Evolutionary conservation across 2,113 vertebrate species (phyloP).

Genomic region (Saccopteryx leptura): DNA sequence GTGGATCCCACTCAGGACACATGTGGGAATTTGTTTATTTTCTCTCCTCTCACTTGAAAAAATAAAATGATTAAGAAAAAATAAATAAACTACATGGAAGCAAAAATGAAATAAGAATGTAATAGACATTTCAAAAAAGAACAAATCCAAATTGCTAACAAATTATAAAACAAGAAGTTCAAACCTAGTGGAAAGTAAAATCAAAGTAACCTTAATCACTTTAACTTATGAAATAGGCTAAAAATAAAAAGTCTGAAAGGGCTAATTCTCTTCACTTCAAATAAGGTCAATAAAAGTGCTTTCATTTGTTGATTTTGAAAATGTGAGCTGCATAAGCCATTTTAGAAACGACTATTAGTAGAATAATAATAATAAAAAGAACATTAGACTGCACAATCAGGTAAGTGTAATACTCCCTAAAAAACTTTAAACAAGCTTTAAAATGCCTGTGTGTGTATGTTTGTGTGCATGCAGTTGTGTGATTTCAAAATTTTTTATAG

Average conservation of each 20-base stretch:
- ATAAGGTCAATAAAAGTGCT: background rate
- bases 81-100: background rate
- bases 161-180: background rate
- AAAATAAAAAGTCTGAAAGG: background rate
- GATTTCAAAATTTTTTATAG: background rate
- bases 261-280: background rate
- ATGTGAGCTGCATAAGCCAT: accelerated
- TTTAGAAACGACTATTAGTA: background rate
- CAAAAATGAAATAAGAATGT: background rate
- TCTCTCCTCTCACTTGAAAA: too few relatives aligned
- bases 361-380: background rate
- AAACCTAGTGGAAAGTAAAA: background rate
- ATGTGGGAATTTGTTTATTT: too few relatives aligned
- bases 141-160: background rate
- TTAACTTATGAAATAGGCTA: background rate
- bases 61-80: too few relatives aligned
- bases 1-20: too few relatives aligned
- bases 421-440: background rate
- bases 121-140: background rate
- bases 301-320: background rate
- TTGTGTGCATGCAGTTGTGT: background rate
- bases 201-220: background rate
- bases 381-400: background rate
- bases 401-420: background rate
- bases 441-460: background rate